Percentiles rank a stretch among this genome's conserved stretches.
Evolutionary conservation across 2,888 invertebrate species (phyloP).

Genomic region (Griposia aprilina): DNA sequence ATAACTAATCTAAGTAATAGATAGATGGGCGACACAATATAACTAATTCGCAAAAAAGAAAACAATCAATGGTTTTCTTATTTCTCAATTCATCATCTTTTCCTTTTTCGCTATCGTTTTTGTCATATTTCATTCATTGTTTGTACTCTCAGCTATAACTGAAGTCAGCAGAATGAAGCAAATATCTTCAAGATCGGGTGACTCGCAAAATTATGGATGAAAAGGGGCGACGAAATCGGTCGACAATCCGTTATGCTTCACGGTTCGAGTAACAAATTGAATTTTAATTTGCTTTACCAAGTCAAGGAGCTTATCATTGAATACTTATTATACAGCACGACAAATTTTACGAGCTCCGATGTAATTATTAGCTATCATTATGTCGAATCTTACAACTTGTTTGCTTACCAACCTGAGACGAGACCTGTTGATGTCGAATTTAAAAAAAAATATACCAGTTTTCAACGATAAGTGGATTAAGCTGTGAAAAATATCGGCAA

Average conservation of each 20-base stretch:
- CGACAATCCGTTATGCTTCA: conserved; percentile 88
- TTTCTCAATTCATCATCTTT: conserved; percentile 63
- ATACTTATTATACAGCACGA: conserved; percentile 85
- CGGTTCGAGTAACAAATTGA: conserved; percentile 88
- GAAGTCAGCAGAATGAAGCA: conserved; percentile 78
- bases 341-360: conserved; percentile 81
- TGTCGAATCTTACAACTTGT: conserved; percentile 70
- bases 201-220: conserved; percentile 86
- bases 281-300: conserved; percentile 89
- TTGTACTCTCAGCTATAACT: conserved; percentile 72
- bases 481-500: conserved; percentile 61
- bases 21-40: background rate
- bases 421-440: conserved; percentile 68
- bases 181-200: conserved; percentile 79
- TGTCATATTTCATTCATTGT: conserved; percentile 65
- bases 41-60: conserved; percentile 34
- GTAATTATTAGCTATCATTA: conserved; percentile 78
- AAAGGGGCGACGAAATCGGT: conserved; percentile 86
- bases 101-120: conserved; percentile 32
- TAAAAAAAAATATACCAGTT: conserved; percentile 52
- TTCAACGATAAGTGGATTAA: conserved; percentile 63
- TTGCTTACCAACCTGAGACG: conserved; percentile 62
- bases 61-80: conserved; percentile 19
- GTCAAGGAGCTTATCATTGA: conserved; percentile 88
- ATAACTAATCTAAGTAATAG: background rate